Evolutionary conservation across 2,888 invertebrate species (phyloP).

Genomic region (Sinotaia quadrata): DNA sequence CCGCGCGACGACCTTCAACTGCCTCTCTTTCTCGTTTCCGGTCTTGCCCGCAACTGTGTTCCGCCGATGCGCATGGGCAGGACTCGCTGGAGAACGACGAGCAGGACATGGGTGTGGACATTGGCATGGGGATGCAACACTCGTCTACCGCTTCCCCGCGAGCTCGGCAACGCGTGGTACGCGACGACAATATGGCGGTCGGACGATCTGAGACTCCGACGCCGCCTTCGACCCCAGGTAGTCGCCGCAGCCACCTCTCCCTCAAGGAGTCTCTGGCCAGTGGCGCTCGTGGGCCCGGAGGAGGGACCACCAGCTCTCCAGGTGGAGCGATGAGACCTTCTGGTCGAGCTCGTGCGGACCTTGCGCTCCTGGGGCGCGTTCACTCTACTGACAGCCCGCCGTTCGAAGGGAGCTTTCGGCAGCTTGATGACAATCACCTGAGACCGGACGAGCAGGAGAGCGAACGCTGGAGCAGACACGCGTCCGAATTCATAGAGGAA

Average conservation of each 20-base stretch:
- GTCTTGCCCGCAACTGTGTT: conserved; percentile 40
- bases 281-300: conserved; percentile 32
- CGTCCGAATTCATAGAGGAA: conserved; percentile 28
- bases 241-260: conserved; percentile 48
- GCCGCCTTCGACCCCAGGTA: conserved; percentile 58
- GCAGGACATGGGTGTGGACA: conserved; percentile 28
- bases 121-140: conserved; percentile 15
- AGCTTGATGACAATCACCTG: conserved; percentile 31
- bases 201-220: conserved; percentile 53
- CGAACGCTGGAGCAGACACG: conserved; percentile 17
- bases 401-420: conserved; percentile 2
- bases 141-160: conserved; percentile 4
- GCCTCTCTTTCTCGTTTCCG: conserved; percentile 40
- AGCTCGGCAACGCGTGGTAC: neutral
- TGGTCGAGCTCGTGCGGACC: conserved; percentile 23
- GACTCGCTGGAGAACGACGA: conserved; percentile 40
- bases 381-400: conserved; percentile 31
- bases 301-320: conserved; percentile 39
- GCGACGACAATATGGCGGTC: conserved; percentile 16
- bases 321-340: conserved; percentile 43
- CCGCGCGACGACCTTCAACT: conserved; percentile 34
- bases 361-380: conserved; percentile 15
- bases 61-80: conserved; percentile 24
- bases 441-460: conserved; percentile 23
- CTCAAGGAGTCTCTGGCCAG: conserved; percentile 37